Evolutionary conservation across 2,797 vertebrate species (phyloP).

Genomic region (Oreochromis mossambicus): DNA sequence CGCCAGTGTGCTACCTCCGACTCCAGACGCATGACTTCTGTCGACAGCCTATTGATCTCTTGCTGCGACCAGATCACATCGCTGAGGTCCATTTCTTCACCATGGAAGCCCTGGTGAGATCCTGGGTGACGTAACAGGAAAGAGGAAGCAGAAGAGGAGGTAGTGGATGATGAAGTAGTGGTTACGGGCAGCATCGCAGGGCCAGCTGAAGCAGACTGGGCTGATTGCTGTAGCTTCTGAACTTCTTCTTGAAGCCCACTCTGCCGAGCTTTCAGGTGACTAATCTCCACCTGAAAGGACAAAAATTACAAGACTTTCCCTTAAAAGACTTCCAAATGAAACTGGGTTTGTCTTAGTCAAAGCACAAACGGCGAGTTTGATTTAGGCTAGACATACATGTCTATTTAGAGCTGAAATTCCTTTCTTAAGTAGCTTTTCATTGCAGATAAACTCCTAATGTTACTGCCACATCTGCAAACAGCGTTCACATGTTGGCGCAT

Average conservation of each 20-base stretch:
- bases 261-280: slow-evolving; percentile 92
- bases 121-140: slow-evolving; percentile 69
- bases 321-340: rapidly evolving
- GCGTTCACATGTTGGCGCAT: background rate
- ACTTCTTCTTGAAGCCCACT: slow-evolving; percentile 88
- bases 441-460: background rate
- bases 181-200: slow-evolving; percentile 63
- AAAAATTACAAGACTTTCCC: background rate
- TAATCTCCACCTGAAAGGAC: slow-evolving; percentile 88
- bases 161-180: slow-evolving; percentile 53
- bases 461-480: background rate
- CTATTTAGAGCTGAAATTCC: background rate
- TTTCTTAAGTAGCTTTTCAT: background rate
- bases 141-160: slow-evolving; percentile 67
- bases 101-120: slow-evolving; percentile 80
- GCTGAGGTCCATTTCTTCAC: slow-evolving; percentile 91
- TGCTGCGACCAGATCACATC: slow-evolving; percentile 95
- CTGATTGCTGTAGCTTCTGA: slow-evolving; percentile 81
- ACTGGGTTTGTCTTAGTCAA: background rate
- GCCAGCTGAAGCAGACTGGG: slow-evolving; percentile 62
- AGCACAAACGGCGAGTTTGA: background rate
- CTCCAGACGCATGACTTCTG: slow-evolving; percentile 86
- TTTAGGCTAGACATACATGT: background rate
- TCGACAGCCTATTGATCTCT: slow-evolving; percentile 94
- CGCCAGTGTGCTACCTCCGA: slow-evolving; percentile 90